Evolutionary conservation across 2,888 invertebrate genomes (phyloP).

Genomic region (Amphimallon solstitiale): DNA sequence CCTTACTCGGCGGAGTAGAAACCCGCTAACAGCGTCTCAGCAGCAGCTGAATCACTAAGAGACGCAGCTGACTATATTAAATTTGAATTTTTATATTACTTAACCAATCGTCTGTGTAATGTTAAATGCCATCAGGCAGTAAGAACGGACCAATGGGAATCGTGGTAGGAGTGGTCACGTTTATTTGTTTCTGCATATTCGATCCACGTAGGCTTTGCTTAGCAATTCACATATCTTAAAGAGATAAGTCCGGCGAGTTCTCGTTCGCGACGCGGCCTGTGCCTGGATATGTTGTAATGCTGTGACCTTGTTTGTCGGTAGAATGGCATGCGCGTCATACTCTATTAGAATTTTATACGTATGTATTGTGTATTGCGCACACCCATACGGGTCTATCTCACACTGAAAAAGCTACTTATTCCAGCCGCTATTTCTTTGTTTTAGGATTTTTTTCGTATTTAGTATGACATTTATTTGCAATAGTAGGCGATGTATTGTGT

Average conservation of each 20-base stretch:
- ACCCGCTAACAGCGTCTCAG: constrained; percentile 20
- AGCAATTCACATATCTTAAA: constrained; percentile 55
- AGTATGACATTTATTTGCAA: too few relatives aligned
- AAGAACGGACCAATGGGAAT: constrained; percentile 56
- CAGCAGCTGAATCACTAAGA: constrained; percentile 34
- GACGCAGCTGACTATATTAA: constrained; percentile 57
- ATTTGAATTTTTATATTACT: constrained; percentile 64
- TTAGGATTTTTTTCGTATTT: too few relatives aligned
- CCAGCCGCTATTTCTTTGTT: too few relatives aligned
- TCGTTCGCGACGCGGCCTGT: constrained; percentile 8
- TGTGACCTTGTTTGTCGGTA: constrained; percentile 51
- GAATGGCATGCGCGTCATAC: constrained; percentile 47
- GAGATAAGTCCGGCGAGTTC: constrained; percentile 43
- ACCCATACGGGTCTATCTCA: too few relatives aligned
- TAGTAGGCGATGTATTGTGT: too few relatives aligned
- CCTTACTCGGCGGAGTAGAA: constrained; percentile 32
- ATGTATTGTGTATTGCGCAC: too few relatives aligned
- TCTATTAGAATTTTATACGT: too few relatives aligned
- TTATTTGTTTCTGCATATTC: constrained; percentile 62
- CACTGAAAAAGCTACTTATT: too few relatives aligned
- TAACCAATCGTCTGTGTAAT: constrained; percentile 63
- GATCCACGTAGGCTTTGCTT: constrained; percentile 55
- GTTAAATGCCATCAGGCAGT: constrained; percentile 59
- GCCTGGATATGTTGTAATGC: constrained; percentile 5
- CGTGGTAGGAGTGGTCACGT: constrained; percentile 59